phyloP scores from a whole-genome alignment of 2,113 vertebrate genomes.

The Lanius collurio region DNA sequence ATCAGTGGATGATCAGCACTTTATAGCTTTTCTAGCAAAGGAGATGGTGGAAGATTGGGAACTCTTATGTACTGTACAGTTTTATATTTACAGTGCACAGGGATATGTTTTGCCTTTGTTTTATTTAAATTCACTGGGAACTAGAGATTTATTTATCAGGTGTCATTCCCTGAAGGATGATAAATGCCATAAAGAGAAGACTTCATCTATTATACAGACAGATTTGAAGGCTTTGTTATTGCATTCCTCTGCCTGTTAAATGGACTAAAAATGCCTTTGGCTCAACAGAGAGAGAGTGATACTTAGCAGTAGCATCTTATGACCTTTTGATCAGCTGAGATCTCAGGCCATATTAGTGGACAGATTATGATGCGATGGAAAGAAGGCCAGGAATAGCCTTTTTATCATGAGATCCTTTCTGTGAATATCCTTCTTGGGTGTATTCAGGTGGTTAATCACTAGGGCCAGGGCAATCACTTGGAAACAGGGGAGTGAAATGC shows the following conservation, averaged over 20 bases:
- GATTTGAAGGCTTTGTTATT: neutral
- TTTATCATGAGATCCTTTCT: conserved; percentile 29
- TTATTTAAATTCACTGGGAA: conserved; percentile 30
- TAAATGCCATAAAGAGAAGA: neutral
- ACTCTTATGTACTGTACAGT: neutral
- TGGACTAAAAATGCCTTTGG: neutral
- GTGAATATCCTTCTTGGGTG: neutral
- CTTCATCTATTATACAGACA: conserved; percentile 35
- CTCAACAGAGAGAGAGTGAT: neutral
- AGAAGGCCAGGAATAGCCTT: conserved; percentile 42
- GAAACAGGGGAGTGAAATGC: neutral
- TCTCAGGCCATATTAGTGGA: conserved; percentile 52
- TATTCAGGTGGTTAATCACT: conserved; percentile 6
- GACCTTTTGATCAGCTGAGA: conserved; percentile 60
- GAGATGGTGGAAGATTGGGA: neutral
- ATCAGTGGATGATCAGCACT: neutral
- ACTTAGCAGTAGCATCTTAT: conserved; percentile 8
- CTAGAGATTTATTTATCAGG: conserved; percentile 43
- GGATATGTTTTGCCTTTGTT: neutral
- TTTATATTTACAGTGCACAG: neutral
- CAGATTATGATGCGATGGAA: conserved; percentile 65
- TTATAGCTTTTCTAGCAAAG: neutral
- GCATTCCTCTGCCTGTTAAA: neutral
- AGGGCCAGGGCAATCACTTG: neutral
- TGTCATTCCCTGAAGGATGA: conserved; percentile 36